Base-by-base conservation (phyloP, 2,888 invertebrate species). In the Tetranychus truncatus region DNA sequence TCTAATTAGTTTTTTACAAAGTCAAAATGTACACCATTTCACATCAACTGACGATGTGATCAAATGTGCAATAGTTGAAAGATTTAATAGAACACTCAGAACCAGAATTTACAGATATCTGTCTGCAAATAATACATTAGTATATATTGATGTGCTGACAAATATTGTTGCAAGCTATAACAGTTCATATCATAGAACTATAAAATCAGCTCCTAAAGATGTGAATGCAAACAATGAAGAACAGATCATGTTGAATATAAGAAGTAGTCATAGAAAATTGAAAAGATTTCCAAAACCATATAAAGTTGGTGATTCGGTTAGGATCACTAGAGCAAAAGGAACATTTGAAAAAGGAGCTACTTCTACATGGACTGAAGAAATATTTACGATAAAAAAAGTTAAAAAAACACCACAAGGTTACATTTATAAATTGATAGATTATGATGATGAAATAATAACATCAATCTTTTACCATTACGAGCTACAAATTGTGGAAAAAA, bases 51-150 rank as follows among this genome's bases (percentile, higher is more conserved):
- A 78, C 76, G 78, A 78, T 6, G 80, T 80, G 55, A 78, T 79
- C 7, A 81, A 82, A 77, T 80, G 80, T 1, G 76, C 78, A 3
- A 76, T 81, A 7, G 79, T 80, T 1, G 81, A 82, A 77, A 73
- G 81, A 5, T 80, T 80, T 8, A 80, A 80, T 76, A 73, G 80
- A 74, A 67, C 67, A 8, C 8, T 67, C 81, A 80, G 7, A 67
- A 81, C 18, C 81, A 78, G 77, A 75, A 79, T 81, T 75, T 81
- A 72, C 24, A 8, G 72, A 9, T 72, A 80, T 75, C 80, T 81
- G 71, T 79, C 79, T 0, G 74, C 75, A n/a, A 75, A 78, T 11
- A 78, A 79, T 45, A 79, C 78, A 18, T 8, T 20, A 7, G 21
- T 9, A 72, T 72, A 15, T 45, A 72, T 72, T 72, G 72, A 72